phyloP scores from a whole-genome alignment of 2,113 vertebrate species.

The Nothoprocta pentlandii region DNA sequence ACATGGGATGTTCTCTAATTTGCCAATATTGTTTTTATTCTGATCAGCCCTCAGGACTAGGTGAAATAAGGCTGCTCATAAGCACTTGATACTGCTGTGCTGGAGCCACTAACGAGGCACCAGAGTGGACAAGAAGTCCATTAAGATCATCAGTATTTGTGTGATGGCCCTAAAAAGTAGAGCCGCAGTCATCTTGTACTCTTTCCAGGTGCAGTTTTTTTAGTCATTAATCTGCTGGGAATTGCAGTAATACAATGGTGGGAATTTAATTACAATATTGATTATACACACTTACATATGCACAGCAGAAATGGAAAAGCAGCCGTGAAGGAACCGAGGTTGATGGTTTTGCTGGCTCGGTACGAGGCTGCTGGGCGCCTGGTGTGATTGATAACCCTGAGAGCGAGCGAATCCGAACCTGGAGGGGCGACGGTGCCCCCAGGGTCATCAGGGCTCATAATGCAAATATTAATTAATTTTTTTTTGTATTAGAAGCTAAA shows the following conservation, averaged over 20 bases:
- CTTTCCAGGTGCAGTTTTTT: constrained; percentile 47
- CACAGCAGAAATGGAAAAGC: constrained; percentile 51
- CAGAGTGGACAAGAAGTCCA: not conserved
- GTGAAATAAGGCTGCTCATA: not conserved
- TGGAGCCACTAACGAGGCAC: not conserved
- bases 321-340: constrained; percentile 65
- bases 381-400: constrained; percentile 83
- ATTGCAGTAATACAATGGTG: constrained; percentile 64
- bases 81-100: not conserved
- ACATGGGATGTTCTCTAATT: not conserved
- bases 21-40: not conserved
- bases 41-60: not conserved
- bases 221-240: constrained; percentile 50
- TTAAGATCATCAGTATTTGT: constrained; percentile 33
- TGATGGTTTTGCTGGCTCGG: constrained; percentile 77
- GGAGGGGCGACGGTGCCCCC: constrained; percentile 79
- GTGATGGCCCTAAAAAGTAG: constrained; percentile 28
- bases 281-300: constrained; percentile 72
- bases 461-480: constrained; percentile 85
- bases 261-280: constrained; percentile 54
- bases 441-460: constrained; percentile 70
- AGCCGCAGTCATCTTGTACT: constrained; percentile 14
- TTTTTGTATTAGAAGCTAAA: constrained; percentile 83
- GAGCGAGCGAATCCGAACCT: constrained; percentile 60
- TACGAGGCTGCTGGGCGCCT: constrained; percentile 72